Conservation (phyloP, 2,888 invertebrate genomes). For the Oeneis ivallda region DNA sequence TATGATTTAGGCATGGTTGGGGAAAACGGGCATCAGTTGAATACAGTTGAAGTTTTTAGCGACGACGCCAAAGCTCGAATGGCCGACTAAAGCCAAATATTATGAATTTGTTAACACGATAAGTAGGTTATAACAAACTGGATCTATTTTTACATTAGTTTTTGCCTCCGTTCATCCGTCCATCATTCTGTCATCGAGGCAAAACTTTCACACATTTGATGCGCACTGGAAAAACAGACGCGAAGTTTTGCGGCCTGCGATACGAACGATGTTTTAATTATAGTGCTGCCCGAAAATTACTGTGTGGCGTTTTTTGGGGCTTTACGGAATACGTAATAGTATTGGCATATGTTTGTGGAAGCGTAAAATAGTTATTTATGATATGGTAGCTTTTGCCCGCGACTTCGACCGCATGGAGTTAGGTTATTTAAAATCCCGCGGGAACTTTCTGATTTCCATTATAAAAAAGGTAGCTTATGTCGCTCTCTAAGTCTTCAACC, state of each 20-base stretch:
- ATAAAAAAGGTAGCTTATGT: no score
- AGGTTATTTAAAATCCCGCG: no score
- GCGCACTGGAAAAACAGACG: conserved; percentile 35
- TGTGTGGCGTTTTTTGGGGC: conserved; percentile 31
- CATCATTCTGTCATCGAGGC: conserved; percentile 40
- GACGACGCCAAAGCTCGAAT: no score
- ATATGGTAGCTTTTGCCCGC: no score
- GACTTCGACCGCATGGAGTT: no score
- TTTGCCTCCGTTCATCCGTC: conserved; percentile 32
- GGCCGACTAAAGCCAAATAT: background rate
- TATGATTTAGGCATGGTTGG: no score
- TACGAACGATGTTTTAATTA: conserved; percentile 40
- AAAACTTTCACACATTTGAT: conserved; percentile 40
- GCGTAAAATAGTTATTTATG: no score
- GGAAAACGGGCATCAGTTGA: no score
- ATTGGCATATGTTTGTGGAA: background rate
- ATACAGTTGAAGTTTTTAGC: no score
- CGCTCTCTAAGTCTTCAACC: no score
- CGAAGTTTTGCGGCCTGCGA: conserved; percentile 34
- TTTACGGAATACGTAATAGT: background rate
- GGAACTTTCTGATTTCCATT: no score
- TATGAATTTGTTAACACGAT: conserved; percentile 17
- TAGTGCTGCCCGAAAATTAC: conserved; percentile 30
- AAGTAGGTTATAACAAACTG: conserved; percentile 16
- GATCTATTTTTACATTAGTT: conserved; percentile 17